Conservation (phyloP, 2,888 invertebrate genomes). For the Lasiommata megera region DNA sequence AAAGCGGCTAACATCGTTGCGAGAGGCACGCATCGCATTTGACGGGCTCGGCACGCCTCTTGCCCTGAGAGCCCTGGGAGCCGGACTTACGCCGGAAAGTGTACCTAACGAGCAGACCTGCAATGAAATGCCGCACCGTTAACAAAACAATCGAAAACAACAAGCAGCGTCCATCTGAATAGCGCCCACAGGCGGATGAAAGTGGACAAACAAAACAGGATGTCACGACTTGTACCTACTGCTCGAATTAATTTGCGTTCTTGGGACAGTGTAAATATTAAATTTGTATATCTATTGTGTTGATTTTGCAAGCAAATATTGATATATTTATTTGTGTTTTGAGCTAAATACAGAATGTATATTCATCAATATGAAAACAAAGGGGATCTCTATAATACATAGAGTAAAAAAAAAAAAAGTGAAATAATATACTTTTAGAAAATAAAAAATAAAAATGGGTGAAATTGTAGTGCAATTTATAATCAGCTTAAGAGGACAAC, state of each 20-base stretch:
- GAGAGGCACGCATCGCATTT: constrained; percentile 82
- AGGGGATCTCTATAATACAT: neutral
- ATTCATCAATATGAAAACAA: neutral
- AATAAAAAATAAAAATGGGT: constrained; percentile 9
- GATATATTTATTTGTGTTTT: constrained; percentile 20
- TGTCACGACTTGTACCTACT: constrained; percentile 68
- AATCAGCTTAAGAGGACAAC: constrained; percentile 2
- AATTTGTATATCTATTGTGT: constrained; percentile 21
- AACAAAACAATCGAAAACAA: constrained; percentile 76
- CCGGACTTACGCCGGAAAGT: constrained; percentile 82
- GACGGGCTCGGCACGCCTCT: constrained; percentile 76
- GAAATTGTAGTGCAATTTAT: neutral
- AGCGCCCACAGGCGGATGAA: constrained; percentile 74
- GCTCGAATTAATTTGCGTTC: constrained; percentile 63
- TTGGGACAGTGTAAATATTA: constrained; percentile 49
- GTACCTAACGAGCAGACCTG: constrained; percentile 83
- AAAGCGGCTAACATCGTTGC: constrained; percentile 78
- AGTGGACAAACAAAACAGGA: constrained; percentile 61
- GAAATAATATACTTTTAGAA: constrained; percentile 8
- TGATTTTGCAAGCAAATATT: neutral
- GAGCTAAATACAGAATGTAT: constrained; percentile 66
- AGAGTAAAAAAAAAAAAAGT: constrained; percentile 16
- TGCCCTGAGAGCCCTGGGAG: constrained; percentile 78
- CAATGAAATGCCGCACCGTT: constrained; percentile 81
- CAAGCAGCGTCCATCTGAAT: constrained; percentile 76